Percentiles rank a stretch among this genome's conserved stretches.
Conservation (phyloP, 2,797 vertebrate species). For the Dallia pectoralis region DNA sequence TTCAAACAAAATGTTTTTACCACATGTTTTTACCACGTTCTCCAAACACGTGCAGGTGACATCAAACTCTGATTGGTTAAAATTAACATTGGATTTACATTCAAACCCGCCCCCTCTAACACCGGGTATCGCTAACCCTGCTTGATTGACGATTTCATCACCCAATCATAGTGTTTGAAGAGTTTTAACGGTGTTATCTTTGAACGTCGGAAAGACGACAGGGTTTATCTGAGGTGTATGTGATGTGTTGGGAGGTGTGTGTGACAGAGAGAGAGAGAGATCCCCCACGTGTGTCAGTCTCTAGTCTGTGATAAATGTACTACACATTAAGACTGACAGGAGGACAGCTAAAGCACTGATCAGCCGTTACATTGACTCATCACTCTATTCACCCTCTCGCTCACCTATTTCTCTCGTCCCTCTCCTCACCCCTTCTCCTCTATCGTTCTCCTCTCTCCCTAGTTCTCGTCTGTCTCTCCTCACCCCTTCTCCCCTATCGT, state of each 20-base stretch:
- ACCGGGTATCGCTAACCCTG: too few relatives aligned
- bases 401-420: background rate
- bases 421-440: background rate
- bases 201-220: background rate
- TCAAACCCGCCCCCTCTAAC: too few relatives aligned
- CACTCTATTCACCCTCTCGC: constrained; percentile 2
- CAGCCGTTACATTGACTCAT: constrained; percentile 36
- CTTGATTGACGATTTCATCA: too few relatives aligned
- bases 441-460: background rate
- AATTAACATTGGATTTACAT: too few relatives aligned
- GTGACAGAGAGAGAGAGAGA: constrained; percentile 33
- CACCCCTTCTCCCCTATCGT: too few relatives aligned
- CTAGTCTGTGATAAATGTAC: constrained; percentile 58
- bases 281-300: constrained; percentile 15
- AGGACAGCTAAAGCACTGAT: constrained; percentile 52
- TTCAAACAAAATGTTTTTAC: too few relatives aligned
- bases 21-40: too few relatives aligned
- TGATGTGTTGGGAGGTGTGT: constrained; percentile 13
- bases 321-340: constrained; percentile 48
- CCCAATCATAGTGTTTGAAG: too few relatives aligned
- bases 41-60: too few relatives aligned
- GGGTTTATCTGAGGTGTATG: constrained; percentile 2
- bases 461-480: too few relatives aligned
- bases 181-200: background rate
- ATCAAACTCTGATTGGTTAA: too few relatives aligned